Evolutionary conservation across 2,113 vertebrate species (phyloP), one percentile per base, ranked within the genome.

Genomic region (Ranitomeya variabilis): DNA sequence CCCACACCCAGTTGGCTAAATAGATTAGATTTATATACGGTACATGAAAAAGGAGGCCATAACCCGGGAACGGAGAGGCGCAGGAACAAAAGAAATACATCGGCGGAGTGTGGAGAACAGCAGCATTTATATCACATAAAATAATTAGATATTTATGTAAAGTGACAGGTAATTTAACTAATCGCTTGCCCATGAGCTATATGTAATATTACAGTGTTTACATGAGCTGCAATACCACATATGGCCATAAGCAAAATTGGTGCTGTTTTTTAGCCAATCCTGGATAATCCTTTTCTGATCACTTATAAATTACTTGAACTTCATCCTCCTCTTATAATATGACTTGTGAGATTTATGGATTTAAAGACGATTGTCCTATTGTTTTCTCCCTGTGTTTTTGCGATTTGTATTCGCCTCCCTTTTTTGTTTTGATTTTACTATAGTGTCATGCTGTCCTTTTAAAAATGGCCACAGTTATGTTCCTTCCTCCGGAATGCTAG

Each of bases 401-500:
- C 80, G 18, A 82, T 82, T 64, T 8, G 6, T 45, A 67, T 71
- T 85, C 21, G 57, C 52, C 14, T 7, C n/a, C 18, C 83, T 85
- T 73, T 51, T 12, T 45, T 74, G 67, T 26, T 57, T 73, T 73
- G 66, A 74, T 73, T 55, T 54, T 57, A 45, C 59, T 62, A 51
- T 67, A 54, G 64, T 71, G 31, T 52, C 16, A 23, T 23, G 78
- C 52, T 69, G 83, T 73, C 71, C 76, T 59, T 74, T 83, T 82
- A 83, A 88, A 88, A 45, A 88, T 88, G 87, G 87, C 87, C 21
- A 55, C 87, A 31, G 80, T 51, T 67, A n/a, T 76, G 67, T 62
- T 37, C 55, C 67, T 52, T 82, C 67, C 64, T 73, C 86, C 31
- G 80, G 87, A 88, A 88, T 88, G 87, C 66, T 23, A 88, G 87